Evolutionary conservation across 2,113 vertebrate species (phyloP).

Genomic region (Anoplopoma fimbria): DNA sequence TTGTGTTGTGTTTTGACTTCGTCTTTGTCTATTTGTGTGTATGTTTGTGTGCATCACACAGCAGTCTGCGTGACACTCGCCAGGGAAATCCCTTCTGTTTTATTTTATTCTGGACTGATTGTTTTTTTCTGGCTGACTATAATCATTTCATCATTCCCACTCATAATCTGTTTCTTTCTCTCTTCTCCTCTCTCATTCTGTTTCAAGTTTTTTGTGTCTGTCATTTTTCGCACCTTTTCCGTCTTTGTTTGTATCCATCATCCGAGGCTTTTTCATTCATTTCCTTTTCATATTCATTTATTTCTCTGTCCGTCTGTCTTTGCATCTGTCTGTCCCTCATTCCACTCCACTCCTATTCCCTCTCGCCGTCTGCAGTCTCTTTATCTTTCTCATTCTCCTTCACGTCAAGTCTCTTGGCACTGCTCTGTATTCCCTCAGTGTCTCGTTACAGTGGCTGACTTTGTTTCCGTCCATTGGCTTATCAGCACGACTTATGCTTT

Average conservation of each 20-base stretch:
- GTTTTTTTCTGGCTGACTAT: slow-evolving; percentile 24
- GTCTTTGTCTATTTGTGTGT: slow-evolving; percentile 2
- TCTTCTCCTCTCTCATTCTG: slow-evolving; percentile 7
- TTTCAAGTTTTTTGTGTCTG: neutral
- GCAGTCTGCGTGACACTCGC: neutral
- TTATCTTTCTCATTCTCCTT: slow-evolving; percentile 62
- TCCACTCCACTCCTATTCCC: slow-evolving; percentile 24
- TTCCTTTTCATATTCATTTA: slow-evolving; percentile 21
- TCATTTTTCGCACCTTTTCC: neutral
- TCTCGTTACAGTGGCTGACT: slow-evolving; percentile 75
- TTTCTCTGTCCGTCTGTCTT: slow-evolving; percentile 35
- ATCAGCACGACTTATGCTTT: slow-evolving; percentile 64
- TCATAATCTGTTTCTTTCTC: slow-evolving; percentile 41
- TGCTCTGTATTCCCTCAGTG: slow-evolving; percentile 67
- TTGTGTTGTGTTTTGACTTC: neutral
- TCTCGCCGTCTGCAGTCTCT: slow-evolving; percentile 46
- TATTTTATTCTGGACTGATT: slow-evolving; percentile 32
- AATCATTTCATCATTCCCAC: slow-evolving; percentile 29
- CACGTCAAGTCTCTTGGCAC: slow-evolving; percentile 30
- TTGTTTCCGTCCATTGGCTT: slow-evolving; percentile 68
- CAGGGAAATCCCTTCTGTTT: slow-evolving; percentile 44
- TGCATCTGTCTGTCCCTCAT: slow-evolving; percentile 26
- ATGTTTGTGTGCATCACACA: neutral
- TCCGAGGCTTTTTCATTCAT: neutral
- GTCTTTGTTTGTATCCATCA: neutral